Conservation (phyloP, 2,888 invertebrate species). For the Andrena flavipes region DNA sequence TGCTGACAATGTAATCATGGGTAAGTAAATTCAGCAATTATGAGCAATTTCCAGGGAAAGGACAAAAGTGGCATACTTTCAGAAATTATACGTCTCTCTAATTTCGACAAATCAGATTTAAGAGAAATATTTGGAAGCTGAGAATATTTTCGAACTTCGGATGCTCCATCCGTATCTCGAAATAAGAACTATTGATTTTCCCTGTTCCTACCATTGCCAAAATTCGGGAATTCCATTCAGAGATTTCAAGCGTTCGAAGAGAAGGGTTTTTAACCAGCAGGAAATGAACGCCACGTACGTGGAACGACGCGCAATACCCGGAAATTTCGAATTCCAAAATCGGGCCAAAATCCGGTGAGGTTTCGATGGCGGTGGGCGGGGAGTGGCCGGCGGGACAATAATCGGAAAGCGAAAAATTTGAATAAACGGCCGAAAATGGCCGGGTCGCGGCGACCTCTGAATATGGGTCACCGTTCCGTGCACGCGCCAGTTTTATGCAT, state of each 20-base stretch:
- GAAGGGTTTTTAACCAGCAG: constrained; percentile 7
- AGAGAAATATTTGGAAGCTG: not conserved
- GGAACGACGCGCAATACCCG: constrained; percentile 29
- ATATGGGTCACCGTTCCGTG: constrained; percentile 25
- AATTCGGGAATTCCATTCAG: not conserved
- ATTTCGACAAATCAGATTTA: too few relatives aligned
- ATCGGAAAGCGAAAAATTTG: constrained; percentile 53
- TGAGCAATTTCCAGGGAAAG: not conserved
- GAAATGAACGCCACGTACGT: constrained; percentile 19
- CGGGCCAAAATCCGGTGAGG: constrained; percentile 26
- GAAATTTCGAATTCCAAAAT: constrained; percentile 42
- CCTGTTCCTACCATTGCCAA: not conserved
- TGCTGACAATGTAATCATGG: too few relatives aligned
- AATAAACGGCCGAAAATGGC: constrained; percentile 42
- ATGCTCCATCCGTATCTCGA: not conserved
- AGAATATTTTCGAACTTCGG: not conserved
- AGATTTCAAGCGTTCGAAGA: not conserved
- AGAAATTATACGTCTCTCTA: too few relatives aligned
- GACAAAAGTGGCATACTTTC: not conserved
- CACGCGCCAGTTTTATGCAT: constrained; percentile 10
- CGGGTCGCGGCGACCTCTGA: not conserved
- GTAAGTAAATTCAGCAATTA: not conserved
- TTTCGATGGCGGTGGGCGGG: not conserved
- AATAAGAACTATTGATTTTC: not conserved
- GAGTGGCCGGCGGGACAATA: constrained; percentile 26